phyloP scores from a whole-genome alignment of 2,113 vertebrate species.

The Sialia sialis region DNA sequence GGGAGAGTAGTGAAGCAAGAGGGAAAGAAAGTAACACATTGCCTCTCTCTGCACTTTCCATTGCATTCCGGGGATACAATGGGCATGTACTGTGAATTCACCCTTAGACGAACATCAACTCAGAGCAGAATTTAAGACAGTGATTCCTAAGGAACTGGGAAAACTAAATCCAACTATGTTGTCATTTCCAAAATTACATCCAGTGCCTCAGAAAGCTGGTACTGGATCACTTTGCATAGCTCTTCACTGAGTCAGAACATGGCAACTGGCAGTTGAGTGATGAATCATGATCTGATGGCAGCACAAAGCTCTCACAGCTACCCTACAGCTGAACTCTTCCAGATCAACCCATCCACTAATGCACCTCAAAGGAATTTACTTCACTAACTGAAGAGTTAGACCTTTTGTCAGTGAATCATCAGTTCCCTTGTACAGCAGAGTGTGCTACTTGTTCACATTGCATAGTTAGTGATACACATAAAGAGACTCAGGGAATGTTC shows the following conservation, averaged over 20 bases:
- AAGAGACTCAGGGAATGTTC: not conserved
- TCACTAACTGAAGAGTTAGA: not conserved
- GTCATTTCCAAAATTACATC: not conserved
- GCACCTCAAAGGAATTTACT: not conserved
- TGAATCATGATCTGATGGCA: not conserved
- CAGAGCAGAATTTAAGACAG: not conserved
- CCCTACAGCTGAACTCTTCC: not conserved
- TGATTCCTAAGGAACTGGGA: not conserved
- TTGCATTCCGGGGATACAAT: not conserved
- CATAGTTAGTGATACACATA: not conserved
- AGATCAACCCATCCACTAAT: not conserved
- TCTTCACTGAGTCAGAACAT: not conserved
- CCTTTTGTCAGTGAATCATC: not conserved
- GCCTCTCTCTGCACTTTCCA: fast-evolving
- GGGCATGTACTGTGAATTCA: not conserved
- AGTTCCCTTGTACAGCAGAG: not conserved
- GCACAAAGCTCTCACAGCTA: not conserved
- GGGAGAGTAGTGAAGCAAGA: not conserved
- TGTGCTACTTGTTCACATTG: not conserved
- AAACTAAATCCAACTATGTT: not conserved
- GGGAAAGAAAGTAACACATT: not conserved
- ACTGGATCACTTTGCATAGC: not conserved
- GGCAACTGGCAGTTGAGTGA: not conserved
- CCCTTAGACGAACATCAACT: not conserved
- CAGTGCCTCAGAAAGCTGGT: not conserved